Base-by-base conservation (phyloP, 2,113 vertebrate genomes). In the Kryptolebias marmoratus region DNA sequence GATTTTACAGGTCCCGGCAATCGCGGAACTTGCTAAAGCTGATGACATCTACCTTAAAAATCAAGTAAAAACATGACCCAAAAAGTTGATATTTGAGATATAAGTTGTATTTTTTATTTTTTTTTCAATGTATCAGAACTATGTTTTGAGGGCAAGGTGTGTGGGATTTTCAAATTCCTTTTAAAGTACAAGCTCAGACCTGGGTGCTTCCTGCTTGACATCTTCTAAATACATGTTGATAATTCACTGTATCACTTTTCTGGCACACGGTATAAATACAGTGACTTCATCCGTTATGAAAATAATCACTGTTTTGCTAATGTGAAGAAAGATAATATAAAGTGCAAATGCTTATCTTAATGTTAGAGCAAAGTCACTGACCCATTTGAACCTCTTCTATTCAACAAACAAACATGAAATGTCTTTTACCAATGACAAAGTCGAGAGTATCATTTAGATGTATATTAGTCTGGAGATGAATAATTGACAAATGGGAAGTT, bases 111-210 rank as follows among this genome's bases (percentile, higher is more conserved):
- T 9, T 70, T 64, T 64, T 60, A 22, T 15, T 9, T 70, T 64
- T 64, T 60, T 50, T 42, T 5, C 3, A 28, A 15, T 16, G 16
- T 77, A 66, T 72, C 47, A 66, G 18, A 69, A 59, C 18, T 45
- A 69, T 82, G 85, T 84, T 83, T 64, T 75, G 72, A 81, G 82
- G 83, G 85, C 74, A 84, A 87, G 79, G 85, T 85, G 80, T 88
- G 84, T 81, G 80, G 60, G 66, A 84, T 68, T 65, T 68, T 66
- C 27, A 72, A 81, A 86, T 85, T 85, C 86, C 82, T 84, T 22
- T 68, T 11, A 60, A 65, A 74, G 67, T 80, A 82, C 85, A 90
- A 84, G 85, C 85, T 90, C 80, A 90, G 88, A 87, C 85, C 79
- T 91, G 88, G 88, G 61, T 76, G 61, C 72, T 75, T 36, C 28